These are phyloP conservation scores for Pelodiscus sinensis DNA, from an alignment of 2,113 vertebrate genomes.

Conservation along the genomic window DNA sequence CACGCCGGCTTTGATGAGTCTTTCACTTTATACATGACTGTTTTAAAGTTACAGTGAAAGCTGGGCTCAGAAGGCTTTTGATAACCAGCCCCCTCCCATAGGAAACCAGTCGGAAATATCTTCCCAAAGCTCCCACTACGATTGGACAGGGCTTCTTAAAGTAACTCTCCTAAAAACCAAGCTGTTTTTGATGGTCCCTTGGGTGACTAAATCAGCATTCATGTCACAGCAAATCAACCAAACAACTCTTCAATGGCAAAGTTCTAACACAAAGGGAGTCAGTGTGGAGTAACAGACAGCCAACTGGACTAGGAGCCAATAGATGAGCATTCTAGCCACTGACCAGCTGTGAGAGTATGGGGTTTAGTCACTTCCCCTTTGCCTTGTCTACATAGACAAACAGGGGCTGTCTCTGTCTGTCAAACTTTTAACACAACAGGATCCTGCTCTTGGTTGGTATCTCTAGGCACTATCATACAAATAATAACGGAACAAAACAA, in stretches of 20 bases:
- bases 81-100: not conserved
- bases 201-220: not conserved
- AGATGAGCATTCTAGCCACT: not conserved
- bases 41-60: not conserved
- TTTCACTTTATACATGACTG: conserved; percentile 11
- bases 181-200: fast-evolving
- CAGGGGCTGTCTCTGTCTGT: not conserved
- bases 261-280: not conserved
- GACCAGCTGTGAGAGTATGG: fast-evolving
- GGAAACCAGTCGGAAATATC: not conserved
- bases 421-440: not conserved
- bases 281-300: not conserved
- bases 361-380: not conserved
- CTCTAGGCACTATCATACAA: not conserved
- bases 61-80: not conserved
- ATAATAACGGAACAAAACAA: not conserved
- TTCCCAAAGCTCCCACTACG: not conserved
- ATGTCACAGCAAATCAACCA: not conserved
- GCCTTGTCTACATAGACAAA: not conserved
- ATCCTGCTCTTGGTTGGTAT: not conserved
- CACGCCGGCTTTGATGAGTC: not conserved
- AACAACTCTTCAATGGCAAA: not conserved
- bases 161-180: not conserved
- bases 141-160: not conserved
- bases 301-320: not conserved